Evolutionary conservation across 1,140 invertebrate genomes (phyloP).

Genomic region (Drosophila punjabiensis): DNA sequence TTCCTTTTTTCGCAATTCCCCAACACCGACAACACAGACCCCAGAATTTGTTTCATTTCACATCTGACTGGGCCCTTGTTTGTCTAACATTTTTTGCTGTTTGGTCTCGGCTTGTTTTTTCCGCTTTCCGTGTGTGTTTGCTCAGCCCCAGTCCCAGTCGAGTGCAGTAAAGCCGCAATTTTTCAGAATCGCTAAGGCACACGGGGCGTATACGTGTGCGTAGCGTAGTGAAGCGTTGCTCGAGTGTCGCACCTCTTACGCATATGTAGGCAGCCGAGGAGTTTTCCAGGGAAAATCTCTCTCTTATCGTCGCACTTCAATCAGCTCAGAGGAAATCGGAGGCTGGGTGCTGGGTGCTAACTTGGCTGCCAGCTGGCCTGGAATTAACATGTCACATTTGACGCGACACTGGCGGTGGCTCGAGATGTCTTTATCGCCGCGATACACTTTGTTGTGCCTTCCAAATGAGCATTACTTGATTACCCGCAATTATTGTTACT

Average conservation of each 20-base stretch:
- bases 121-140: slow-evolving; percentile 22
- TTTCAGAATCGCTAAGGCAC: slow-evolving; percentile 26
- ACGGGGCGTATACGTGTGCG: slow-evolving; percentile 23
- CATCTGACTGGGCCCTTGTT: slow-evolving; percentile 54
- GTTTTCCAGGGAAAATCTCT: slow-evolving; percentile 63
- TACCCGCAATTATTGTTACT: slow-evolving; percentile 76
- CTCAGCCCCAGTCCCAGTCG: slow-evolving; percentile 32
- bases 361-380: slow-evolving; percentile 68
- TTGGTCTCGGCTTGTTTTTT: slow-evolving; percentile 30
- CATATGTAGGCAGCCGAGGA: slow-evolving; percentile 59
- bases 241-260: slow-evolving; percentile 73
- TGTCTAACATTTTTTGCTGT: slow-evolving; percentile 34
- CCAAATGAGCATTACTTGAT: slow-evolving; percentile 82
- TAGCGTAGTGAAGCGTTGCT: slow-evolving; percentile 36
- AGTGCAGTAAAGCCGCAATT: slow-evolving; percentile 64
- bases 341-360: slow-evolving; percentile 11
- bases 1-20: slow-evolving; percentile 15
- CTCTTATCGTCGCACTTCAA: slow-evolving; percentile 79
- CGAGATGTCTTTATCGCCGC: slow-evolving; percentile 63
- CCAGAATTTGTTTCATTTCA: slow-evolving; percentile 56
- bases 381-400: slow-evolving; percentile 83
- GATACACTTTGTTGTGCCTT: slow-evolving; percentile 60
- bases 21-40: not conserved
- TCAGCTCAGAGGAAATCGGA: slow-evolving; percentile 41
- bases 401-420: slow-evolving; percentile 19